These are phyloP conservation scores for Eupsittula cactorum DNA, from an alignment of 2,113 vertebrate species.

Conservation along the genomic window DNA sequence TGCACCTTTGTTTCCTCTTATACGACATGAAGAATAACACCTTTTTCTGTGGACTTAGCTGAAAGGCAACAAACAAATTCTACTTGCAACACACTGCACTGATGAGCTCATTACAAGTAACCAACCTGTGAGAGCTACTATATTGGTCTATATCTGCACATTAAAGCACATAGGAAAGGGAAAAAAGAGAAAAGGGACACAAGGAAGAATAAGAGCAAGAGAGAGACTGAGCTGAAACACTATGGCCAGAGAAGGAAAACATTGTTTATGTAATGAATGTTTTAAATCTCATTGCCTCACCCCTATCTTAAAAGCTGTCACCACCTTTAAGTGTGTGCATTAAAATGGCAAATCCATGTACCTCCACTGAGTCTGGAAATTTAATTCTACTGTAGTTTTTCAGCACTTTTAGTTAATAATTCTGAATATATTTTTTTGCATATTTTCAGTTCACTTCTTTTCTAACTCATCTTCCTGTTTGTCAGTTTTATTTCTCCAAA, in stretches of 20 bases:
- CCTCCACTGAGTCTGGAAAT: not conserved
- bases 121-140: too few species aligned
- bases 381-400: not conserved
- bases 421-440: not conserved
- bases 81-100: not conserved
- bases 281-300: not conserved
- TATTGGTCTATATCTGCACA: not conserved
- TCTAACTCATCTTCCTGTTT: not conserved
- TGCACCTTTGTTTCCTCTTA: not conserved
- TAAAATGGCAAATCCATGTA: not conserved
- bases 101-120: not conserved
- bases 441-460: not conserved
- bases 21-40: not conserved
- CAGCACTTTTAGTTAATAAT: constrained; percentile 9
- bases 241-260: not conserved
- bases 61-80: not conserved
- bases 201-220: not conserved
- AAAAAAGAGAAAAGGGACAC: not conserved
- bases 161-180: not conserved
- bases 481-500: constrained; percentile 25
- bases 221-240: not conserved
- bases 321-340: not conserved
- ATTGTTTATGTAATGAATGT: not conserved
- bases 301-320: not conserved
- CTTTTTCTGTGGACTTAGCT: not conserved